Base-by-base conservation (phyloP, 2,113 vertebrate genomes). In the Lepisosteus oculatus region DNA sequence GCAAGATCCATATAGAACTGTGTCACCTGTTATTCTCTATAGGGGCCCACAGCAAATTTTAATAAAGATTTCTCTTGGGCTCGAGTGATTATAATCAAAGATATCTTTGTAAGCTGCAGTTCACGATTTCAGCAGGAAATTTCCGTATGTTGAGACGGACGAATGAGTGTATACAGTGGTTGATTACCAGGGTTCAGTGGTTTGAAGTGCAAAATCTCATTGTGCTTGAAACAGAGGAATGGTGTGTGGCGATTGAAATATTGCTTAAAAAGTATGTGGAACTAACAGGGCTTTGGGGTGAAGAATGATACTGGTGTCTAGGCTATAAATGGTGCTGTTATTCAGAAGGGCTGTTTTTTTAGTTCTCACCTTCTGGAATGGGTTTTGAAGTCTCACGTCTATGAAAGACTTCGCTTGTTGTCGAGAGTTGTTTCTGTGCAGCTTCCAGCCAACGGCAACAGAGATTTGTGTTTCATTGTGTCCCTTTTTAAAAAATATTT, bases 181-280 rank as follows among this genome's bases (percentile, higher is more conserved):
- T 93, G 86, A 91, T 93, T 93, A 96, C 87, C 83, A 80, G 81
- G 76, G 79, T 78, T 90, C 78, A 83, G 83, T 83, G 87, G 92
- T 94, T 86, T 93, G 90, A 92, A 94, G 91, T 95, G 89, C 88
- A 94, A 93, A 17, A 95, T 94, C 81, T 91, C 86, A 90, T 90
- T 84, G 72, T 84, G 79, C 81, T 87, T 89, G 88, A 86, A 89
- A 88, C 82, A 57, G 80, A 80, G 74, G 74, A 81, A 74, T 83
- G 84, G 85, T 88, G 81, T 87, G 76, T 87, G 29, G 81, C 79
- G 78, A 85, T 89, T 90, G 87, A 88, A 90, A 88, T 86, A 78
- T 72, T 76, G 74, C 74, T 72, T 66, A 79, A 86, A 80, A 14
- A 12, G 55, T 15, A 44, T 11, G 17, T 69, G n/a, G 59, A 70